These are phyloP conservation scores for Hemiprocne comata DNA, from an alignment of 2,113 vertebrate genomes.

Conservation along the genomic window DNA sequence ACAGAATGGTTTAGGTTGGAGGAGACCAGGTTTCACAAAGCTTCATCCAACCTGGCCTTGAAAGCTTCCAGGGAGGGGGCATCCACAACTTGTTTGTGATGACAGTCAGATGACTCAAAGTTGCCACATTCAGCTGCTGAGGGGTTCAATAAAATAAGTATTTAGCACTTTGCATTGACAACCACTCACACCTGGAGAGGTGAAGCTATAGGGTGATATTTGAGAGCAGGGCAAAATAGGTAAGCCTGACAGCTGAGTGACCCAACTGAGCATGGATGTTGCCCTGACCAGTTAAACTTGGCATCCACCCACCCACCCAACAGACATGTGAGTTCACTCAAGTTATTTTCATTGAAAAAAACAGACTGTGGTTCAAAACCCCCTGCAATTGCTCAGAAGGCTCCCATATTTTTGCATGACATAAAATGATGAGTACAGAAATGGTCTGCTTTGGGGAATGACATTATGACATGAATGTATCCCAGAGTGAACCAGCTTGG, in stretches of 20 bases:
- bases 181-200: background rate
- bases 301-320: rapidly evolving
- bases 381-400: background rate
- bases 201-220: background rate
- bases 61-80: too few relatives aligned
- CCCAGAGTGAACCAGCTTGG: background rate
- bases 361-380: background rate
- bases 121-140: background rate
- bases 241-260: background rate
- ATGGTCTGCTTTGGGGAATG: background rate
- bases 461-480: background rate
- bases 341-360: background rate
- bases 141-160: background rate
- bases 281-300: background rate
- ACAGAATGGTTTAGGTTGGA: too few relatives aligned
- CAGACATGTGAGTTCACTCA: background rate
- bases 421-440: background rate
- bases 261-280: rapidly evolving
- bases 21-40: too few relatives aligned
- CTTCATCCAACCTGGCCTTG: too few relatives aligned
- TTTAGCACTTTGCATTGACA: background rate
- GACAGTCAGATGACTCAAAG: background rate
- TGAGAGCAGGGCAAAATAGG: background rate
- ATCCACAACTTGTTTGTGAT: background rate
- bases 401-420: background rate